Base-by-base conservation (phyloP, 2,113 vertebrate species). In the Melanocharis versteri region DNA sequence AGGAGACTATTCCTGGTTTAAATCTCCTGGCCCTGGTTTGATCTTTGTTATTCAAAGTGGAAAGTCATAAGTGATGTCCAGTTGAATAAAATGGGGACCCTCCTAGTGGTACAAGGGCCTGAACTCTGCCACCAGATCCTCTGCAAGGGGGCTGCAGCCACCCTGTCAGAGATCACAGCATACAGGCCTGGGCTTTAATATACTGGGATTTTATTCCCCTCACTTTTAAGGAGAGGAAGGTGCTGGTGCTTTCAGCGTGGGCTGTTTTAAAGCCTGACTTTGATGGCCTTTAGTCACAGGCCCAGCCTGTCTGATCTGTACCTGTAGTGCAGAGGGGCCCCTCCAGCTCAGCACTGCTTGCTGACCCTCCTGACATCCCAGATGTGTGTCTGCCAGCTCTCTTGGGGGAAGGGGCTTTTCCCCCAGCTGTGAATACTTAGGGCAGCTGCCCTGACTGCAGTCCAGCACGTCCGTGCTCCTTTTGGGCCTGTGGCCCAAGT, bases 381-480 rank as follows among this genome's bases (percentile, higher is more conserved):
- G 42, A 3, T 1, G 0, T 6, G 26, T 42, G 15, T 81, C 68
- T 61, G 33, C 39, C 44, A 35, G 0, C 44, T 70, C 68, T 69
- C 8, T 0, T 22, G 57, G 37, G 37, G n/a, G 21, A 83, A 64
- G 39, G 23, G 28, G 26, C 9, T 81, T 73, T 28, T 7, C 10
- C 51, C 80, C 28, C n/a, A 20, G 48, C 37, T 80, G 33, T 15
- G 64, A 42, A 3, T 1, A 6, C 48, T 48, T 13, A 5, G 48
- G 62, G 28, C 84, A 82, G 61, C 87, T 92, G 60, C 71, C 56
- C 22, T 44, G 22, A 30, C 33, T 86, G 75, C 56, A 77, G 39
- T 14, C 65, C 58, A 54, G 39, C 27, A 15, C 0, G 0, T 28
- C 54, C 57, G 6, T 24, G 33, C n/a, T 80, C 8, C 44, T 56